Percentiles rank a stretch among this genome's conserved stretches.
phyloP scores from a whole-genome alignment of 2,113 vertebrate species.

The Mormyrus lacerda region DNA sequence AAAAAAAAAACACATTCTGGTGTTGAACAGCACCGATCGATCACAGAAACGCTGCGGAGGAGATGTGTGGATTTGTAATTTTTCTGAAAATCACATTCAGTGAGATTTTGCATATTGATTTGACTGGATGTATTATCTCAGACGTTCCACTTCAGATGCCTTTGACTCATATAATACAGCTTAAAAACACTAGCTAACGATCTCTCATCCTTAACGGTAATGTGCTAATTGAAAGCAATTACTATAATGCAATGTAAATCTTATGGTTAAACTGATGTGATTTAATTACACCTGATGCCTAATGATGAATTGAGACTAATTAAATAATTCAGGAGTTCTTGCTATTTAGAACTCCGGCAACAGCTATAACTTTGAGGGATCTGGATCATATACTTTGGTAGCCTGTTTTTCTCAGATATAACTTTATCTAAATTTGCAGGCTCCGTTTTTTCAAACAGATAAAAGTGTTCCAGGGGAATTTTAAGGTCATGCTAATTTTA shows the following conservation, averaged over 20 bases:
- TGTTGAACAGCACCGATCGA: neutral
- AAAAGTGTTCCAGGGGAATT: neutral
- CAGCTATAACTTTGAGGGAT: neutral
- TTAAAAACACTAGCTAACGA: neutral
- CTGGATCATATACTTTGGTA: neutral
- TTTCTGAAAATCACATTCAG: neutral
- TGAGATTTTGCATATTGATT: conserved; percentile 1
- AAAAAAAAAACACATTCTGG: neutral
- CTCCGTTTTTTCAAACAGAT: neutral
- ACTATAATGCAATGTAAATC: conserved; percentile 14
- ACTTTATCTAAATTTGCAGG: neutral
- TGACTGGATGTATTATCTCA: neutral
- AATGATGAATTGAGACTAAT: conserved; percentile 12
- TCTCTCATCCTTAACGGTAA: neutral
- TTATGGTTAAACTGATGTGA: neutral
- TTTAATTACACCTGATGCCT: conserved; percentile 8
- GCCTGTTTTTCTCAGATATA: neutral
- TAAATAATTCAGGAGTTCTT: conserved; percentile 2
- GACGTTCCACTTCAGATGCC: neutral
- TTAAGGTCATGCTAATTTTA: neutral
- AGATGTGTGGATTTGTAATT: neutral
- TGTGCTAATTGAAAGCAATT: neutral
- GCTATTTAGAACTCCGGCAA: neutral
- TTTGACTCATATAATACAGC: neutral
- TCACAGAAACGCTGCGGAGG: neutral